Evolutionary conservation across 1,140 invertebrate genomes (phyloP), one percentile per base, ranked within the genome.

Genomic region (Aphelinus certus): DNA sequence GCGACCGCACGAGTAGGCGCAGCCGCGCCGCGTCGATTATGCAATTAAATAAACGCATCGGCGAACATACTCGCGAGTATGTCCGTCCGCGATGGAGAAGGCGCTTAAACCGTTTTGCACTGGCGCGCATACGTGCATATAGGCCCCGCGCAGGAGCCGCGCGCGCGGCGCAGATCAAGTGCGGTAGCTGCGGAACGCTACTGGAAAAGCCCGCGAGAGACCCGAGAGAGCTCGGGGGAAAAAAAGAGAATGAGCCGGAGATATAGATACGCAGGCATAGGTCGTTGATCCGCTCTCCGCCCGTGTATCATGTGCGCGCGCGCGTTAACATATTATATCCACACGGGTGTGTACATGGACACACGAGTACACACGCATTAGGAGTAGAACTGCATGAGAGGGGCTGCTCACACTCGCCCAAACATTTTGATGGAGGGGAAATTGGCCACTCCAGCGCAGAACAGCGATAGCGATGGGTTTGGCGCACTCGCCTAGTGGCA

Each of bases 281-380:
- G 81, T 91, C 90, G 82, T 91, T 90, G 61, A 91, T 89, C 83
- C 90, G 47, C 90, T 76, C 72, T 87, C 88, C 79, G 89, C 90
- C 77, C 77, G 57, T 63, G 64, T 55, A 53, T 64, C 10, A 53
- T 53, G 65, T 58, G 53, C 55, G 55, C 64, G 58, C 65, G 48
- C 76, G 62, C 62, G 63, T 71, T 47, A 10, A 63, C 26, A 43
- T 63, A 71, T 71, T 71, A 71, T 61, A 63, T 7, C 45, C 51
- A 26, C 42, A 47, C 7, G 9, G 2, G 46, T 9, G 45, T 9
- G n/a, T 48, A 48, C 45, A 60, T 6, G 3, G 3, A 48, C 26
- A 6, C 26, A n/a, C 46, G 56, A 26, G 48, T 56, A 48, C 7
- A 4, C 42, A 51, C 26, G 2, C 26, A 26, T 26, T 26, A 26